phyloP scores from a whole-genome alignment of 2,113 vertebrate species.

The Taxidea taxus region DNA sequence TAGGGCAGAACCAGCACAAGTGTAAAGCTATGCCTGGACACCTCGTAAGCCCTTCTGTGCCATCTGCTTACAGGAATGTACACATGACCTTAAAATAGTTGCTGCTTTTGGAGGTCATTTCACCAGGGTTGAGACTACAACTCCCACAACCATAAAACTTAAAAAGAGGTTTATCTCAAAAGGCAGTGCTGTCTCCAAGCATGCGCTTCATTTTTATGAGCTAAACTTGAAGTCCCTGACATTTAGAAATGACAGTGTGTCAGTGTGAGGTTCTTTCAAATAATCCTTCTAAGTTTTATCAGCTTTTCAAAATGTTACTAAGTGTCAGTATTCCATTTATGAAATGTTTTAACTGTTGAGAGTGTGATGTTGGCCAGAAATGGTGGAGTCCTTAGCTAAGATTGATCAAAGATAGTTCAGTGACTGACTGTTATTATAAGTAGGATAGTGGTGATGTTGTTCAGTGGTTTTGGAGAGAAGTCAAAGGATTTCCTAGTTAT shows the following conservation, averaged over 20 bases:
- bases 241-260: constrained; percentile 75
- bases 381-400: neutral
- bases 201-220: constrained; percentile 67
- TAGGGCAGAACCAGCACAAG: constrained; percentile 17
- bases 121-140: neutral
- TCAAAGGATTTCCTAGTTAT: neutral
- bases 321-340: constrained; percentile 47
- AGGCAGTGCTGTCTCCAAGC: constrained; percentile 54
- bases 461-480: neutral
- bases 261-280: constrained; percentile 61
- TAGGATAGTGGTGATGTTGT: neutral
- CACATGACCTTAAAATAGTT: constrained; percentile 53
- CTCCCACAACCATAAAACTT: constrained; percentile 33
- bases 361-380: neutral
- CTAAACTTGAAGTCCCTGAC: constrained; percentile 67
- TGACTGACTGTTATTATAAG: neutral
- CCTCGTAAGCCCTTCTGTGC: constrained; percentile 48
- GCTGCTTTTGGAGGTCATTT: constrained; percentile 49
- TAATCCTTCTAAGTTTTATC: constrained; percentile 70
- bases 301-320: constrained; percentile 69
- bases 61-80: constrained; percentile 38
- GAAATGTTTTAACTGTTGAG: constrained; percentile 64
- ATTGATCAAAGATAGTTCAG: neutral
- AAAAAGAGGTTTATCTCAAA: constrained; percentile 64
- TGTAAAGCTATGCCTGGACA: constrained; percentile 26